phyloP scores from a whole-genome alignment of 2,888 invertebrate genomes.

The Macrostomum cliftonense region DNA sequence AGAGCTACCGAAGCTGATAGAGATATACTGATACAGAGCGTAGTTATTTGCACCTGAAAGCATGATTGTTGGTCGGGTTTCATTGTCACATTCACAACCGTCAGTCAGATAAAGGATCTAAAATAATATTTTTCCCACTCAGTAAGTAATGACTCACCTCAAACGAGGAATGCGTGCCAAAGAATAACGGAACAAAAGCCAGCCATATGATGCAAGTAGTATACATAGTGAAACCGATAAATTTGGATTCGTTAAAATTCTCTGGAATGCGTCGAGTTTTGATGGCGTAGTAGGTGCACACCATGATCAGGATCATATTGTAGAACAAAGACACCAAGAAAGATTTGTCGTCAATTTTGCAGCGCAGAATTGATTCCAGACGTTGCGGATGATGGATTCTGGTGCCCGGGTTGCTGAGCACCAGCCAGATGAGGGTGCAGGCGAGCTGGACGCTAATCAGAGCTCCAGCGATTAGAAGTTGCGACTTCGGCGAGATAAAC shows the following conservation, averaged over 20 bases:
- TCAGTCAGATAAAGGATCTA: no score
- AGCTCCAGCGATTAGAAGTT: slow-evolving; percentile 45
- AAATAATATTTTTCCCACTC: no score
- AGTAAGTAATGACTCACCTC: slow-evolving; percentile 46
- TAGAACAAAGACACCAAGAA: slow-evolving; percentile 54
- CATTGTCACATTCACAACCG: no score
- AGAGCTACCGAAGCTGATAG: slow-evolving; percentile 34
- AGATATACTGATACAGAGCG: slow-evolving; percentile 33
- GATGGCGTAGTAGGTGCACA: slow-evolving; percentile 60
- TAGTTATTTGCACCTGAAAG: slow-evolving; percentile 31
- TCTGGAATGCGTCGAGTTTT: slow-evolving; percentile 63
- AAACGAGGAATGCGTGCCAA: slow-evolving; percentile 57
- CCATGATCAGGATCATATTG: slow-evolving; percentile 54
- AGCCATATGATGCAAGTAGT: slow-evolving; percentile 63
- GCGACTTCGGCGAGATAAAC: slow-evolving; percentile 50
- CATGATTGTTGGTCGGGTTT: no score
- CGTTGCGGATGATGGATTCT: background rate
- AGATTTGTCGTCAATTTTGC: slow-evolving; percentile 52
- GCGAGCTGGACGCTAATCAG: slow-evolving; percentile 45
- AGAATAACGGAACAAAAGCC: slow-evolving; percentile 55
- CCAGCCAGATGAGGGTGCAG: slow-evolving; percentile 39
- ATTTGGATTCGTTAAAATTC: slow-evolving; percentile 62
- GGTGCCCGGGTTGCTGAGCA: slow-evolving; percentile 30
- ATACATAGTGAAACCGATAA: slow-evolving; percentile 66
- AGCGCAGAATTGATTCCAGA: slow-evolving; percentile 42